Conservation (phyloP, 2,797 vertebrate species). For the Arvicola amphibius region DNA sequence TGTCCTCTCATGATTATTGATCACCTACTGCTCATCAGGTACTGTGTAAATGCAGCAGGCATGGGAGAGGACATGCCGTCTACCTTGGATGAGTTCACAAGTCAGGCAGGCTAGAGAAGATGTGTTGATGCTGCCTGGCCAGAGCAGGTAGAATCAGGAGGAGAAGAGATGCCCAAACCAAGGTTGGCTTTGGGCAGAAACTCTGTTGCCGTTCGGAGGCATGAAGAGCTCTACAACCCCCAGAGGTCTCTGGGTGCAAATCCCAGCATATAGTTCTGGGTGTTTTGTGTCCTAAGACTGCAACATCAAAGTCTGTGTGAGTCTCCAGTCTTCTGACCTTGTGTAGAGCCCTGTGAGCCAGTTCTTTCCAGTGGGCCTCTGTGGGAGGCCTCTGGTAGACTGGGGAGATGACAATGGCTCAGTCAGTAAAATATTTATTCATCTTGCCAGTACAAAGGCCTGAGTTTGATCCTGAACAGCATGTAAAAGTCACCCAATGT, state of each 20-base stretch:
- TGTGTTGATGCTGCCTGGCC: neutral
- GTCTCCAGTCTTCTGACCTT: neutral
- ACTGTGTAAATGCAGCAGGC: neutral
- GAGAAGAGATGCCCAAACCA: neutral
- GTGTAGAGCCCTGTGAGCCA: neutral
- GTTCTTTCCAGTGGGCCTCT: neutral
- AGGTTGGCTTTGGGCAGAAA: neutral
- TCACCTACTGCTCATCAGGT: neutral
- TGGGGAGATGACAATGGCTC: neutral
- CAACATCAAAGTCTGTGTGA: neutral
- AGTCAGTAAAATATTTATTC: neutral
- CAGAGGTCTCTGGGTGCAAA: neutral
- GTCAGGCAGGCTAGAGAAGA: neutral
- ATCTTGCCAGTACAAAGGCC: neutral
- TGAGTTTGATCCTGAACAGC: neutral
- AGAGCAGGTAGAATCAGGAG: neutral
- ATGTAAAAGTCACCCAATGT: neutral
- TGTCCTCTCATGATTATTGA: neutral
- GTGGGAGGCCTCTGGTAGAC: neutral
- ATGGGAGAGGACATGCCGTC: rapidly evolving
- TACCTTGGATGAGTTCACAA: neutral
- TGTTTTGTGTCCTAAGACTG: rapidly evolving
- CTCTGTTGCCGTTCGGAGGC: neutral
- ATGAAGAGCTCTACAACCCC: neutral
- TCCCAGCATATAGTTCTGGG: neutral